Conservation (phyloP, 2,797 vertebrate genomes). For the Amblyraja radiata region DNA sequence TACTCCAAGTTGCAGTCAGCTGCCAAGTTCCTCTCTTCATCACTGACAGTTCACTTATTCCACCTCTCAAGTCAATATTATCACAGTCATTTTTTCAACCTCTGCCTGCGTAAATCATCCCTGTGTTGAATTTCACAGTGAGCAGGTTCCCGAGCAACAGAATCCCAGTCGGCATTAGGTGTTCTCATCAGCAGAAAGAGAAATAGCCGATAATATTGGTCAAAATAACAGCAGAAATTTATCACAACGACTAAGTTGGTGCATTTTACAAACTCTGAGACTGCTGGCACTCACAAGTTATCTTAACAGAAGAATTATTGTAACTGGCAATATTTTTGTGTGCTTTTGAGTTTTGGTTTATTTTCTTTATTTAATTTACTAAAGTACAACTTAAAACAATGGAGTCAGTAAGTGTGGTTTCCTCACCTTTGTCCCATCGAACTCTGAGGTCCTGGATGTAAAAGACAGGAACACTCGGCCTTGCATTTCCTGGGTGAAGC, state of each 20-base stretch:
- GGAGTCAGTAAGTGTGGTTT: background rate
- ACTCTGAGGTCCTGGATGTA: background rate
- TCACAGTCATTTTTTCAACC: conserved; percentile 35
- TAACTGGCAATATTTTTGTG: background rate
- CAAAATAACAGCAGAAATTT: conserved; percentile 23
- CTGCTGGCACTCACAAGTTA: background rate
- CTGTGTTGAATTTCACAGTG: conserved; percentile 37
- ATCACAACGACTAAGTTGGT: background rate
- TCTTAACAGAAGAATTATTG: background rate
- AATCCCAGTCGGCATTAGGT: conserved; percentile 22
- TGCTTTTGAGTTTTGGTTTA: background rate
- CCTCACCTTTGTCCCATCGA: background rate
- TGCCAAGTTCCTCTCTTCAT: conserved; percentile 33
- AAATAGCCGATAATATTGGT: conserved; percentile 21
- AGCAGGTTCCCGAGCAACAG: conserved; percentile 16
- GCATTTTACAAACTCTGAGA: conserved; percentile 28
- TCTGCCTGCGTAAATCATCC: conserved; percentile 32
- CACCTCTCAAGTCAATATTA: conserved; percentile 35
- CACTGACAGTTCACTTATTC: conserved; percentile 38
- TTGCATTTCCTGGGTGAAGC: background rate
- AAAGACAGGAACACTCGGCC: background rate
- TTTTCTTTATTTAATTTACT: background rate
- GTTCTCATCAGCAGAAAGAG: conserved; percentile 33
- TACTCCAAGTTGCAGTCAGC: background rate
- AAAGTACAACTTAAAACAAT: background rate